Evolutionary conservation across 2,888 invertebrate species (phyloP).

Genomic region (Neuroscelio doddi): DNA sequence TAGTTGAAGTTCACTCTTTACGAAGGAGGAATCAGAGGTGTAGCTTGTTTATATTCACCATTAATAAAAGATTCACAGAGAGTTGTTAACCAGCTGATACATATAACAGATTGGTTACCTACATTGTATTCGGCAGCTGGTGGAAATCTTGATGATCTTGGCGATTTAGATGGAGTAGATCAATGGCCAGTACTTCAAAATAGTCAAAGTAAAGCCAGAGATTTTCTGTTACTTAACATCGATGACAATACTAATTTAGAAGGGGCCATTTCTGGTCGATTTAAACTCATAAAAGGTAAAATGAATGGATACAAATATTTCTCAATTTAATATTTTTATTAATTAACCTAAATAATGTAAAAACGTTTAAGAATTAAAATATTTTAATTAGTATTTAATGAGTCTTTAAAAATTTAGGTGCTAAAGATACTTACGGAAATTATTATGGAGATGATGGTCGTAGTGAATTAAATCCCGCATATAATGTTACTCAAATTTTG

Average conservation of each 20-base stretch:
- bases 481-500: slow-evolving; percentile 48
- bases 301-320: slow-evolving; percentile 1
- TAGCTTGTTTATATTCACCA: slow-evolving; percentile 85
- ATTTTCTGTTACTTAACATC: slow-evolving; percentile 81
- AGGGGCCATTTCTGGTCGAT: slow-evolving; percentile 51
- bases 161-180: slow-evolving; percentile 74
- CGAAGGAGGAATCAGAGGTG: slow-evolving; percentile 89
- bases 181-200: slow-evolving; percentile 65
- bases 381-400: not conserved
- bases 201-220: slow-evolving; percentile 66
- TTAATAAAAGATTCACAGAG: slow-evolving; percentile 73
- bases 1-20: slow-evolving; percentile 85
- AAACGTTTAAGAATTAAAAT: not conserved
- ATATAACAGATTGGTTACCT: slow-evolving; percentile 89
- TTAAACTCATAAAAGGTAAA: slow-evolving; percentile 61
- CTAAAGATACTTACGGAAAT: slow-evolving; percentile 29
- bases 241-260: slow-evolving; percentile 74
- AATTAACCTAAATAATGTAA: not conserved
- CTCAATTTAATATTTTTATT: slow-evolving; percentile 1
- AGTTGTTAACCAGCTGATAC: slow-evolving; percentile 80
- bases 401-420: slow-evolving; percentile 41
- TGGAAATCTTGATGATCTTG: slow-evolving; percentile 64
- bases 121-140: slow-evolving; percentile 75
- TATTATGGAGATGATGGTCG: slow-evolving; percentile 57
- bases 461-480: slow-evolving; percentile 51